phyloP scores from a whole-genome alignment of 1,140 invertebrate species.

The Geopemphigus sp. region DNA sequence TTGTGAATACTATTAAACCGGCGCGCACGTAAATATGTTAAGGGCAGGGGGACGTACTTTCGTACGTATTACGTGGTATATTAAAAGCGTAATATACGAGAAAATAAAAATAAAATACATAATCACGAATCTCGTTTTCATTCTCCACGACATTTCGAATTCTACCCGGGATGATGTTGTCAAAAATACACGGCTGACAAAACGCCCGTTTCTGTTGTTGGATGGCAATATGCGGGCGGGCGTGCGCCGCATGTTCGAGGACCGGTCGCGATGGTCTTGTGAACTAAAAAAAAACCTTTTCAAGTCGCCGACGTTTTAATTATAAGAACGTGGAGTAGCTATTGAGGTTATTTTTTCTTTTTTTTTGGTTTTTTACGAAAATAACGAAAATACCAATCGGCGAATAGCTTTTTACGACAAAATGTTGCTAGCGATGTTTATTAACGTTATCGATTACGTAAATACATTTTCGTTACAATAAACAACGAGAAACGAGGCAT shows the following conservation, averaged over 20 bases:
- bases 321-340: constrained; percentile 28
- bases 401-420: constrained; percentile 16
- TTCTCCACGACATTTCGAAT: too few species aligned
- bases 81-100: too few species aligned
- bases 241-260: not conserved
- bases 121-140: too few species aligned
- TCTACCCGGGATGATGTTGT: too few species aligned
- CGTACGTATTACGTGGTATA: too few species aligned
- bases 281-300: not conserved
- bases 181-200: too few species aligned
- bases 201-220: too few species aligned
- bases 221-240: too few species aligned
- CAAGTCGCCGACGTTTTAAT: constrained; percentile 9
- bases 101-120: too few species aligned
- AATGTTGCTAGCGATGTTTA: not conserved
- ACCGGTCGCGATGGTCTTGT: too few species aligned
- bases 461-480: not conserved
- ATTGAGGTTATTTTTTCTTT: not conserved
- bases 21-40: too few species aligned
- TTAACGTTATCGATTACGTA: not conserved
- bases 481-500: not conserved
- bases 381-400: not conserved
- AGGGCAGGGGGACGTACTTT: too few species aligned
- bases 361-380: not conserved
- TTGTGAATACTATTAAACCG: not conserved